Base-by-base conservation (phyloP, 1,140 invertebrate genomes). In the Camponotus pennsylvanicus region DNA sequence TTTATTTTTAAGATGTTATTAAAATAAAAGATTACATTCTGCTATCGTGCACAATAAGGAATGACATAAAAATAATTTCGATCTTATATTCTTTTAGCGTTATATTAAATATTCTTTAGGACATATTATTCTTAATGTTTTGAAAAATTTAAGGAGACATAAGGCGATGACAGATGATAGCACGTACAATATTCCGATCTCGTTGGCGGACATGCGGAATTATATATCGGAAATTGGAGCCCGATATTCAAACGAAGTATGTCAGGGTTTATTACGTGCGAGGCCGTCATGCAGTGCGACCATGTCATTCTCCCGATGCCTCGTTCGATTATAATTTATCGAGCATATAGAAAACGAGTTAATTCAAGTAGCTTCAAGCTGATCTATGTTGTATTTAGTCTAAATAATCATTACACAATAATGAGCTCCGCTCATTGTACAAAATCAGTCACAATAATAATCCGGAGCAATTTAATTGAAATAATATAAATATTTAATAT, bases 201-300 rank as follows among this genome's bases (percentile, higher is more conserved):
- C 34, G 32, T 79, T n/a, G 61, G 42, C 63, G 61, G 42, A 67
- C 61, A 52, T 79, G 76, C 61, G 61, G 61, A 79, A 79, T 79
- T 67, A 67, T 52, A 67, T 79, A 79, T 79, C 76, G 61, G 61
- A 67, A 79, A 79, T 79, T 79, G 76, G 61, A 79, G 76, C 42
- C 63, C 42, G 76, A 79, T 79, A 79, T 79, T 79, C 61, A 79
- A 79, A 79, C 76, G 18, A 79, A 79, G 76, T 79, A 67, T 79
- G 76, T 79, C 76, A 79, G 76, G 76, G 76, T 79, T 79, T 79
- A 79, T 79, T 59, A 79, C 76, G 63, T 67, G 76, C 76, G 61
- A 79, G 61, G 61, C 42, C 76, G 61, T 79, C 61, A 49, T 67
- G n/a, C 42, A 15, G 76, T 32, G 34, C 61, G 76, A 49, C 61